phyloP scores from a whole-genome alignment of 1,140 invertebrate species.

The Macrocentrus cingulum region DNA sequence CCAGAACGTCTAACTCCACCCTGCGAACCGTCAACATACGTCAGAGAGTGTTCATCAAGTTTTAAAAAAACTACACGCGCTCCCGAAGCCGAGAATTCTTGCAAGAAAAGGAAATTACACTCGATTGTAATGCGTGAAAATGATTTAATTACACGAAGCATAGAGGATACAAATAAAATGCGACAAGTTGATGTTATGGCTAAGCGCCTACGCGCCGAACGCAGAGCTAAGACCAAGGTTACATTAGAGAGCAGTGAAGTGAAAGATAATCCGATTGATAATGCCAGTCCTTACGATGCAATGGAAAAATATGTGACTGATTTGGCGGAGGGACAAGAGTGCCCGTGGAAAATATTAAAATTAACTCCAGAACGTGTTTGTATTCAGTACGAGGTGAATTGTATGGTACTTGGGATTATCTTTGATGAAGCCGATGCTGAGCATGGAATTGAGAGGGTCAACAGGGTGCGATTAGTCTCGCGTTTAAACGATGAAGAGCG shows the following conservation, averaged over 20 bases:
- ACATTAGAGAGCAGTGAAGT: neutral
- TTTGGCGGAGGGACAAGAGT: neutral
- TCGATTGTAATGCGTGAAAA: no score
- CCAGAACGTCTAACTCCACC: no score
- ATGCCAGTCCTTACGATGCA: neutral
- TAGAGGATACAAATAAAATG: no score
- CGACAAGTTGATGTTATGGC: no score
- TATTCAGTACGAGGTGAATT: conserved; percentile 5
- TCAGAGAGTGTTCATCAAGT: no score
- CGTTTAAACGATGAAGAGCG: neutral
- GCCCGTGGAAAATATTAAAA: neutral
- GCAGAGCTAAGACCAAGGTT: neutral
- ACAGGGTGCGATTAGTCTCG: neutral
- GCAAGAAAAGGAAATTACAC: no score
- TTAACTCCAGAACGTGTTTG: neutral
- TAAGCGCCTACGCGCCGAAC: no score
- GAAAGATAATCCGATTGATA: neutral
- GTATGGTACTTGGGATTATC: neutral
- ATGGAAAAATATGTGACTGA: neutral
- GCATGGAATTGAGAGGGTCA: neutral
- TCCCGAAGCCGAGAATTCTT: no score
- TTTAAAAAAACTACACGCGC: no score
- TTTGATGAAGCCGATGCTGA: neutral
- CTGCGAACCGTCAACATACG: no score
- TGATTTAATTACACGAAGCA: no score